Conservation (phyloP, 2,113 vertebrate genomes). For the Xiphophorus couchianus region DNA sequence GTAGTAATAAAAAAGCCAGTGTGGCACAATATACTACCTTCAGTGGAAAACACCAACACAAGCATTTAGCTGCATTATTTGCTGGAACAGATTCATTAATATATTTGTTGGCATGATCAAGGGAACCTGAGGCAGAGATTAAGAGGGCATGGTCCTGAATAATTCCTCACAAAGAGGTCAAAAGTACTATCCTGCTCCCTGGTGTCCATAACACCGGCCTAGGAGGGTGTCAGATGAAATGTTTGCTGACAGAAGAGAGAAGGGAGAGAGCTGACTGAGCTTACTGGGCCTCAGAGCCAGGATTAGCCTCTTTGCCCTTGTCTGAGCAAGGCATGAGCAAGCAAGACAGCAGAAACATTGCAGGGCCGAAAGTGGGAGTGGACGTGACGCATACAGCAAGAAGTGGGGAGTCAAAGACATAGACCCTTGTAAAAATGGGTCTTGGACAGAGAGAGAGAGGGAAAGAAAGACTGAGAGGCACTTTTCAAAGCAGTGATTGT, state of each 20-base stretch:
- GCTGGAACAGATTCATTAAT: not conserved
- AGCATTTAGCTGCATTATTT: not conserved
- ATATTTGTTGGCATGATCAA: conserved; percentile 9
- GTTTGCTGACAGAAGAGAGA: conserved; percentile 58
- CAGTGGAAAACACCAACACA: not conserved
- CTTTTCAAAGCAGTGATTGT: conserved; percentile 35
- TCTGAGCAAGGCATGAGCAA: conserved; percentile 46
- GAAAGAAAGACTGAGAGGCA: conserved; percentile 8
- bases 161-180: conserved; percentile 57
- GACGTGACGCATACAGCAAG: conserved; percentile 36
- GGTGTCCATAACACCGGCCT: conserved; percentile 48
- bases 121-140: conserved; percentile 25
- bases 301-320: conserved; percentile 72
- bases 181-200: conserved; percentile 43
- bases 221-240: conserved; percentile 52
- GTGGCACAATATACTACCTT: not conserved
- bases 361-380: conserved; percentile 45
- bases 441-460: conserved; percentile 9
- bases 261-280: conserved; percentile 57
- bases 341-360: conserved; percentile 32
- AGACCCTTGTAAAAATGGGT: not conserved
- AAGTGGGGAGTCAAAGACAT: conserved; percentile 16
- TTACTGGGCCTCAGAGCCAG: conserved; percentile 59
- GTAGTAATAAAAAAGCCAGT: not conserved
- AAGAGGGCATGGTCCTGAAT: conserved; percentile 49